phyloP scores from a whole-genome alignment of 2,888 invertebrate genomes.

The Sarcophaga carnaria region DNA sequence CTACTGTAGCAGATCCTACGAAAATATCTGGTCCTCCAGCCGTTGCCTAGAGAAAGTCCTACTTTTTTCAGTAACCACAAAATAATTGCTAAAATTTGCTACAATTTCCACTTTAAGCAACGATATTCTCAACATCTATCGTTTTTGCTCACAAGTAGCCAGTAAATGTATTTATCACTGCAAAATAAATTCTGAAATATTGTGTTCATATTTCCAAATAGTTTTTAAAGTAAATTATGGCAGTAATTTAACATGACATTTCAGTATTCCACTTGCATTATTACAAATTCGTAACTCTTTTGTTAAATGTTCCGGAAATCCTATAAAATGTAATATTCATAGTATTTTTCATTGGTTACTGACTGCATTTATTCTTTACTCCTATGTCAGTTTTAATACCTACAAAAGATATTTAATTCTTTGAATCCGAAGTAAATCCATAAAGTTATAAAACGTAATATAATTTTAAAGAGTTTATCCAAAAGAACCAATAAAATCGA shows the following conservation, averaged over 20 bases:
- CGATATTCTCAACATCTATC: no score
- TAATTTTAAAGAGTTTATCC: not conserved
- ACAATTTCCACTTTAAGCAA: no score
- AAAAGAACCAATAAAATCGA: not conserved
- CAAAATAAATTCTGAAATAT: no score
- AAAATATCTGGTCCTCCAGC: no score
- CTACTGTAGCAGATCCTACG: no score
- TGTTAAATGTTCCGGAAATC: not conserved
- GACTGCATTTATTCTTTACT: not conserved
- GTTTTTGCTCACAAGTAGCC: no score
- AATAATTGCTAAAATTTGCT: no score
- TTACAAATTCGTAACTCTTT: not conserved
- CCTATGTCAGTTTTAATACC: not conserved
- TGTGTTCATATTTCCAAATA: not conserved
- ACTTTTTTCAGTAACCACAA: no score
- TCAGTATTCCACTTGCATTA: not conserved
- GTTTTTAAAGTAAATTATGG: slow-evolving; percentile 7
- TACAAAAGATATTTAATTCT: not conserved
- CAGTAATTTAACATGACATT: slow-evolving; percentile 23
- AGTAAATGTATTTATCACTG: no score
- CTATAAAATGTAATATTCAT: slow-evolving; percentile 23
- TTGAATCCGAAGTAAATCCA: not conserved
- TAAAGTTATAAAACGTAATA: not conserved
- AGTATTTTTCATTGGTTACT: not conserved
- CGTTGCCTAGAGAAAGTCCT: no score